These are phyloP conservation scores for Torymus tubicola DNA, from an alignment of 2,888 invertebrate species.

Conservation along the genomic window DNA sequence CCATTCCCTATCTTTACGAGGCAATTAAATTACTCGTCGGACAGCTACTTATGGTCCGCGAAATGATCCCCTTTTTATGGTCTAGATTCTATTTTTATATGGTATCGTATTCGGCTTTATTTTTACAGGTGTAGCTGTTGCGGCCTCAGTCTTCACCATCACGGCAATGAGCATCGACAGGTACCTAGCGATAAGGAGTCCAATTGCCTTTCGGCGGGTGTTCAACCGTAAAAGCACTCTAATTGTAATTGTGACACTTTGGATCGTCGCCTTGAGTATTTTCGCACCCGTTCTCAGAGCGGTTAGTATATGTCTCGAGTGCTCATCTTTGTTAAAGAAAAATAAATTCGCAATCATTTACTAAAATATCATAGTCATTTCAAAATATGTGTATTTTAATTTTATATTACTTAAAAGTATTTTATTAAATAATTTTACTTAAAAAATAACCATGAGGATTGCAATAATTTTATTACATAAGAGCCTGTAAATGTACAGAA, in stretches of 20 bases:
- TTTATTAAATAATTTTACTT: too few relatives aligned
- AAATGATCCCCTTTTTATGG: not conserved
- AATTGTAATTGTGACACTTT: constrained; percentile 81
- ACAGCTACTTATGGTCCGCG: not conserved
- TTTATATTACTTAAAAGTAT: too few relatives aligned
- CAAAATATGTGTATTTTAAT: too few relatives aligned
- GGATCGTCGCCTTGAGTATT: constrained; percentile 82
- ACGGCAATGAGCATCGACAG: constrained; percentile 88
- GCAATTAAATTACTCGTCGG: not conserved
- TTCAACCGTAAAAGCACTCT: constrained; percentile 83
- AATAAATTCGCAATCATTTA: too few relatives aligned
- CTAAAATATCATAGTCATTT: too few relatives aligned
- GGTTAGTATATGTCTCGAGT: constrained; percentile 61
- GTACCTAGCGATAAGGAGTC: constrained; percentile 86
- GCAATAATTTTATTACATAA: too few relatives aligned
- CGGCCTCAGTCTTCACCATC: constrained; percentile 88
- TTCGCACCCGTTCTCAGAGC: constrained; percentile 83
- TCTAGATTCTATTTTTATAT: too few relatives aligned
- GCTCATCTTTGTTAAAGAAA: too few relatives aligned
- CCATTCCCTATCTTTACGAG: not conserved
- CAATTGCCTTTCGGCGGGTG: constrained; percentile 84
- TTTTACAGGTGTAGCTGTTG: constrained; percentile 84
- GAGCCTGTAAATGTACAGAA: too few relatives aligned
- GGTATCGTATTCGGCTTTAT: not conserved
- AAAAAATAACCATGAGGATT: too few relatives aligned